Evolutionary conservation across 2,797 vertebrate species (phyloP).

Genomic region (Glyptemys insculpta): DNA sequence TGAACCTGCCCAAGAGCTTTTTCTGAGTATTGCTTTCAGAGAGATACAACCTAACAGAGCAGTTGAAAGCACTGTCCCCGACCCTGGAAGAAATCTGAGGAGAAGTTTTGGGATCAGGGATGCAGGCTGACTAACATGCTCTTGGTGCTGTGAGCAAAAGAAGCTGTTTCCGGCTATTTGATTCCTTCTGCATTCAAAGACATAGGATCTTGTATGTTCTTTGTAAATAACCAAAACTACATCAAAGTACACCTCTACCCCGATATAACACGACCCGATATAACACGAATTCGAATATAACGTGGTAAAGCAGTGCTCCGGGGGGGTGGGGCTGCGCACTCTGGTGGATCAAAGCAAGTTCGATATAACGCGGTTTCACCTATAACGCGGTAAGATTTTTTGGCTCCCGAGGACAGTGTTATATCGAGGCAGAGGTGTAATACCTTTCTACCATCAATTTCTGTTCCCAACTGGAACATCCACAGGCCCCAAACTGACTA

Average conservation of each 20-base stretch:
- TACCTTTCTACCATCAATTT: not conserved
- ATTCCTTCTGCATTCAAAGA: not conserved
- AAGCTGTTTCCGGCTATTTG: not conserved
- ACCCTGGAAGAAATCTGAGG: not conserved
- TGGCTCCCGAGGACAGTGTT: no score
- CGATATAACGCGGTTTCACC: no score
- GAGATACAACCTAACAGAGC: not conserved
- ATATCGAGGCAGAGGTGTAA: not conserved
- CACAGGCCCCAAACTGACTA: not conserved
- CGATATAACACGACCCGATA: no score
- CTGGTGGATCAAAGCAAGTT: no score
- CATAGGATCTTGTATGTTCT: not conserved
- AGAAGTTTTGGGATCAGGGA: not conserved
- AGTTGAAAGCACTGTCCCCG: not conserved
- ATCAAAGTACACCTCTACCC: not conserved
- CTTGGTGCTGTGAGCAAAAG: not conserved
- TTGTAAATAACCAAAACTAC: not conserved
- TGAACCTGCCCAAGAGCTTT: not conserved
- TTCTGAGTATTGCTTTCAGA: not conserved
- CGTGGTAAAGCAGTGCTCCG: no score
- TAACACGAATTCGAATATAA: no score
- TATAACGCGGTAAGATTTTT: no score
- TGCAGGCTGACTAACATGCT: not conserved
- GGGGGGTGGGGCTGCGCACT: no score
- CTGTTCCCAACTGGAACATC: not conserved